Evolutionary conservation across 2,113 vertebrate species (phyloP).

Genomic region (Percopsis transmontana): DNA sequence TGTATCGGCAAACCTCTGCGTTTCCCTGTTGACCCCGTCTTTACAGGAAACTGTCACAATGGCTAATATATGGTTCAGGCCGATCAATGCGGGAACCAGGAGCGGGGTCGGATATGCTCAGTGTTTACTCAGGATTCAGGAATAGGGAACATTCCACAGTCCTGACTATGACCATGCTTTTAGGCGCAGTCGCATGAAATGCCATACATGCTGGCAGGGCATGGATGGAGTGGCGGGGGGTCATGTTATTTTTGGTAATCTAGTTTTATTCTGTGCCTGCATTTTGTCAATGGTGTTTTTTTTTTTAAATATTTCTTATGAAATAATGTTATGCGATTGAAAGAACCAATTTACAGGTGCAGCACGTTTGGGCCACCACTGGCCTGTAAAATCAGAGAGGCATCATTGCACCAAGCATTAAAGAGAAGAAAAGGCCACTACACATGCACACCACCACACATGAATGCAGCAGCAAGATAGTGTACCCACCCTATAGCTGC

Average conservation of each 20-base stretch:
- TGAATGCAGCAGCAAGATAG: constrained; percentile 4
- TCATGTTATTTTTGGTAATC: neutral
- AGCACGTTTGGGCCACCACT: too few relatives aligned
- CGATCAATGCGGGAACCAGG: constrained; percentile 61
- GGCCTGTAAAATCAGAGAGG: too few relatives aligned
- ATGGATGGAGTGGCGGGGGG: too few relatives aligned
- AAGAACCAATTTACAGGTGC: too few relatives aligned
- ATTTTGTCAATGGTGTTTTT: constrained; percentile 21
- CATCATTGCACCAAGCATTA: too few relatives aligned
- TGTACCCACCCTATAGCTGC: constrained; percentile 5
- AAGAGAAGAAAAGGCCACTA: constrained; percentile 8
- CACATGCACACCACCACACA: neutral
- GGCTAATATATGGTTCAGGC: constrained; percentile 77
- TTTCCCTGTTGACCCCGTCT: constrained; percentile 68
- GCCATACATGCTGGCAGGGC: constrained; percentile 1
- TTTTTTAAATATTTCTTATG: neutral
- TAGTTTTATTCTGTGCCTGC: too few relatives aligned
- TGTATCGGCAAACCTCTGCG: constrained; percentile 74
- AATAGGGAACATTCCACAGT: constrained; percentile 30
- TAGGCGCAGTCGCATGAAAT: constrained; percentile 9
- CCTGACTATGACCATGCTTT: neutral
- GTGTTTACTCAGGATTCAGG: constrained; percentile 59
- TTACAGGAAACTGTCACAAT: constrained; percentile 81
- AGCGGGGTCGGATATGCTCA: constrained; percentile 40
- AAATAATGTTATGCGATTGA: too few relatives aligned